phyloP scores from a whole-genome alignment of 2,113 vertebrate genomes.

The Calidris pugnax region DNA sequence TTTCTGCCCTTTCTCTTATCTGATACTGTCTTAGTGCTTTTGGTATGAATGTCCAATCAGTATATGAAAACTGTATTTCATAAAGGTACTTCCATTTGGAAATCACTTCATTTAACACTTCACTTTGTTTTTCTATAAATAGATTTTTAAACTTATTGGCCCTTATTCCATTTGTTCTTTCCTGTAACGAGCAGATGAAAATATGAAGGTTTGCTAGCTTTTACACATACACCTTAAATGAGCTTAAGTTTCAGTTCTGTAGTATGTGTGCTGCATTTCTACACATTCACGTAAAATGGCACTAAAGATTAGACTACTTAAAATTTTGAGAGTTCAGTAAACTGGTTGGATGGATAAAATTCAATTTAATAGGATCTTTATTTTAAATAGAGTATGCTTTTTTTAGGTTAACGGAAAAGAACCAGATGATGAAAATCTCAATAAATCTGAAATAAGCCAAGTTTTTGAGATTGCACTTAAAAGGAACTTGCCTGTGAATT shows the following conservation, averaged over 20 bases:
- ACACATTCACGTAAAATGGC: neutral
- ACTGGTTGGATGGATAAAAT: constrained; percentile 51
- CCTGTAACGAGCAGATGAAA: neutral
- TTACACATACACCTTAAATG: constrained; percentile 22
- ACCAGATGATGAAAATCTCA: constrained; percentile 94
- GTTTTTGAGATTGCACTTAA: constrained; percentile 99
- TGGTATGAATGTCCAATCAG: constrained; percentile 59
- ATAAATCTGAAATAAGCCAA: constrained; percentile 99
- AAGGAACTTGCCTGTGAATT: constrained; percentile 97
- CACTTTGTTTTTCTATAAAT: neutral
- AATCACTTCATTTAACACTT: constrained; percentile 9
- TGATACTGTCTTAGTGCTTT: constrained; percentile 61
- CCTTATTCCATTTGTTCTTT: constrained; percentile 19
- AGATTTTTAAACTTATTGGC: constrained; percentile 16
- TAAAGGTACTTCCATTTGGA: constrained; percentile 62
- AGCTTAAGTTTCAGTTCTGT: neutral
- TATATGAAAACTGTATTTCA: constrained; percentile 38
- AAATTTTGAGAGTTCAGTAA: constrained; percentile 6
- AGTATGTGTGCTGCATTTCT: constrained; percentile 27
- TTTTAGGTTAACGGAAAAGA: constrained; percentile 90
- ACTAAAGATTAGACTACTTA: constrained; percentile 11
- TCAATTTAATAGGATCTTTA: constrained; percentile 58
- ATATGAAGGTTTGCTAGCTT: neutral
- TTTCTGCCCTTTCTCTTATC: constrained; percentile 65
- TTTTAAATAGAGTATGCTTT: constrained; percentile 69